A percentile compares a stretch with the other conserved stretches of the same genome.
Evolutionary conservation across 2,797 vertebrate species (phyloP).

Genomic region (Paedocypris micromegethes): DNA sequence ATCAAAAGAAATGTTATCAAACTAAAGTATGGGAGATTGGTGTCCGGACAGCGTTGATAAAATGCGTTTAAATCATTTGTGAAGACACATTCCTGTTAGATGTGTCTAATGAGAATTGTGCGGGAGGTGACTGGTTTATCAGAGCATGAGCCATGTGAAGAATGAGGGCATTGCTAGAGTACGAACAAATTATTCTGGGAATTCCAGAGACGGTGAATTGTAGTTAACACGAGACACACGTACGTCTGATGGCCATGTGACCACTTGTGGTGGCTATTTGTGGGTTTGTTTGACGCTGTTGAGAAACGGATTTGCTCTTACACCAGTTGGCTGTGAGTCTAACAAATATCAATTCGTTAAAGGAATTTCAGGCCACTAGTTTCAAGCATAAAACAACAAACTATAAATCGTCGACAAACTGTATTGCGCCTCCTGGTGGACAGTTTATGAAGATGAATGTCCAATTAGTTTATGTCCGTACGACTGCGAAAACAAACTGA

Average conservation of each 20-base stretch:
- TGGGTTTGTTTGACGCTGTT: not conserved
- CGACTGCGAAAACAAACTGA: no score
- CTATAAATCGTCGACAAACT: not conserved
- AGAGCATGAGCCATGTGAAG: slow-evolving; percentile 25
- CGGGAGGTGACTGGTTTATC: slow-evolving; percentile 25
- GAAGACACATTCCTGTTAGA: slow-evolving; percentile 26
- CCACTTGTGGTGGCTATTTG: not conserved
- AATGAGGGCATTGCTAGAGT: slow-evolving; percentile 22
- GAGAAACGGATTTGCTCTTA: not conserved
- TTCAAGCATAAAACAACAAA: not conserved
- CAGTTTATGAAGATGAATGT: not conserved
- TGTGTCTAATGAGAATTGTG: slow-evolving; percentile 32
- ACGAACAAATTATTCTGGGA: not conserved
- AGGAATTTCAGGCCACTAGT: not conserved
- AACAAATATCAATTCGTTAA: not conserved
- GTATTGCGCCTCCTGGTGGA: slow-evolving; percentile 5
- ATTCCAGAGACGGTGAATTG: not conserved
- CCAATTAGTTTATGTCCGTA: no score
- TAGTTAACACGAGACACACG: not conserved
- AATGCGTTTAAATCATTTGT: slow-evolving; percentile 38
- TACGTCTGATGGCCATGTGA: not conserved
- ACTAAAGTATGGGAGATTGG: slow-evolving; percentile 4
- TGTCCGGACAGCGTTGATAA: slow-evolving; percentile 40
- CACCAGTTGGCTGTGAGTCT: no score
- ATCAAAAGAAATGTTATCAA: not conserved